Conservation (phyloP, 2,113 vertebrate genomes). For the Alces alces region DNA sequence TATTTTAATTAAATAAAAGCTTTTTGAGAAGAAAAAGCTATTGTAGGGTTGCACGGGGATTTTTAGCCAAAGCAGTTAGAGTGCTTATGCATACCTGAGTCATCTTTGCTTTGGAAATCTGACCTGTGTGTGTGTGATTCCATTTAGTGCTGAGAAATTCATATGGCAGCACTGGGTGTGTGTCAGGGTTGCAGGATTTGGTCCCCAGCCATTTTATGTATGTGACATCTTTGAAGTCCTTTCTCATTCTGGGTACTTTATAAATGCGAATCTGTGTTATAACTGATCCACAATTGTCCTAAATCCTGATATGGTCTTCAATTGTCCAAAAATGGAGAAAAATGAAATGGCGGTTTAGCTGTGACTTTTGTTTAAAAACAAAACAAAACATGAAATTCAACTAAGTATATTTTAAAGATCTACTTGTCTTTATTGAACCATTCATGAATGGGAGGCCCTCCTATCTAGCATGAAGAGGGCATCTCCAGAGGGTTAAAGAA, state of each 20-base stretch:
- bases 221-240: neutral
- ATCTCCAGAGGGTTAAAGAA: neutral
- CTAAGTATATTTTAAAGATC: neutral
- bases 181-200: no score
- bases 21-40: neutral
- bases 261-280: neutral
- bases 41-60: neutral
- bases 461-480: neutral
- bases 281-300: neutral
- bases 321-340: no score
- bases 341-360: neutral
- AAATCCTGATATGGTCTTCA: neutral
- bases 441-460: neutral
- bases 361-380: neutral
- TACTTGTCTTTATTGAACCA: neutral
- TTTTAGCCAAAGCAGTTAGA: neutral
- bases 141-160: neutral
- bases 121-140: neutral
- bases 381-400: neutral
- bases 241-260: neutral
- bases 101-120: neutral
- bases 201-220: neutral
- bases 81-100: fast-evolving
- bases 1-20: neutral
- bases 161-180: fast-evolving